phyloP scores from a whole-genome alignment of 2,797 vertebrate genomes.

The Sebastes taczanowskii region DNA sequence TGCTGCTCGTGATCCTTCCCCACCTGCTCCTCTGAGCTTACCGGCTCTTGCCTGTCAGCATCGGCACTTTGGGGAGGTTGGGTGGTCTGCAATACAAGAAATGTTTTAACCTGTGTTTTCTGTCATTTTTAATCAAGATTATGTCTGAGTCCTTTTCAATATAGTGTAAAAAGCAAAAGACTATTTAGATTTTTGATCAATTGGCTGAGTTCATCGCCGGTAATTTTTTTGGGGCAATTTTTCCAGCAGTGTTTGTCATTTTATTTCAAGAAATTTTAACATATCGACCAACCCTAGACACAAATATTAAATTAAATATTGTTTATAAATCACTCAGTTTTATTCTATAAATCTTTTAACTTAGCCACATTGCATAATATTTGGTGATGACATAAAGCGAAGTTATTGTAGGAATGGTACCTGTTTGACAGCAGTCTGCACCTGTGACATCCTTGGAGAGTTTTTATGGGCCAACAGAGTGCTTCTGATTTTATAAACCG shows the following conservation, averaged over 20 bases:
- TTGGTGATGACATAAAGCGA: neutral
- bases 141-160: neutral
- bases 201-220: too few species aligned
- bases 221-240: too few species aligned
- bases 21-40: slow-evolving; percentile 58
- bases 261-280: too few species aligned
- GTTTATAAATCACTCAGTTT: neutral
- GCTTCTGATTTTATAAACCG: slow-evolving; percentile 83
- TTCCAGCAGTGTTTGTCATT: too few species aligned
- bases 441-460: slow-evolving; percentile 67
- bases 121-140: neutral
- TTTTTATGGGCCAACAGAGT: slow-evolving; percentile 82
- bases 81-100: slow-evolving; percentile 53
- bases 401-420: slow-evolving; percentile 54
- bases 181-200: too few species aligned
- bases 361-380: neutral
- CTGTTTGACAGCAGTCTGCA: slow-evolving; percentile 73
- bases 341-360: neutral
- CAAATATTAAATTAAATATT: neutral
- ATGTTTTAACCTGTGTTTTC: neutral
- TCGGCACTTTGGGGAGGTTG: slow-evolving; percentile 74
- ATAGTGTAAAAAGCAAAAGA: neutral
- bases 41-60: slow-evolving; percentile 65
- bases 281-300: neutral
- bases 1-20: slow-evolving; percentile 63